Base-by-base conservation (phyloP, 64 coral and sea anemone species). In the Montipora foliosa region DNA sequence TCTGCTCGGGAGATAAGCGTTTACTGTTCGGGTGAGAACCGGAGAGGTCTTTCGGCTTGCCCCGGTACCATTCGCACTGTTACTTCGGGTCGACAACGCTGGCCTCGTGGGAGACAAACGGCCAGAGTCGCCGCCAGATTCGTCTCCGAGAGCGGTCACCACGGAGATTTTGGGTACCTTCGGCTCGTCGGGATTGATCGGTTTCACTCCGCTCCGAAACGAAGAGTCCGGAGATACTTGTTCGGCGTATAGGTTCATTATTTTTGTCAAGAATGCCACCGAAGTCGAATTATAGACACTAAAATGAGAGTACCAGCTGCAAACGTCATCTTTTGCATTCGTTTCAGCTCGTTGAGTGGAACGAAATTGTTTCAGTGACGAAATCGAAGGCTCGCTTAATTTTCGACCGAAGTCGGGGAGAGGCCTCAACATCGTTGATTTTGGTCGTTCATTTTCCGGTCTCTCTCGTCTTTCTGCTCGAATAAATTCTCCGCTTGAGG, bases 271-370 rank as follows among this genome's bases (percentile, higher is more conserved):
- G 44, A 81, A 90, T 76, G 85, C 48, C 16, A 89, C 70, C 5
- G 93, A 94, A 57, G 93, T 68, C 20, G 93, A 94, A 79, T 76
- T 89, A 46, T 68, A 67, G 6, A 94, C 19, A 16, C 84, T 88
- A 53, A 94, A 94, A 75, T 94, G 92, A 16, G 92, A 94, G 67
- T 88, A 81, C 92, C 92, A 94, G 71, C 92, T 94, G 5, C n/a
- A 50, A 59, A 53, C 58, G 55, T 81, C 86, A 6, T 94, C 85
- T 76, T 80, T 15, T 17, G 60, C 66, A 69, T 19, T 24, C 25
- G 68, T 44, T 8, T 17, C 4, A 17, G 49, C 16, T 51, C 19
- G 7, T 17, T 62, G 59, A 21, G 11, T 5, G 5, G 71, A 62
- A 46, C 73, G 87, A 59, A 46, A 19, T 47, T 19, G 87, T 58